Percentiles rank a stretch among this genome's conserved stretches.
These are phyloP conservation scores for Phoeniculus purpureus DNA, from an alignment of 2,797 vertebrate species.

Conservation along the genomic window DNA sequence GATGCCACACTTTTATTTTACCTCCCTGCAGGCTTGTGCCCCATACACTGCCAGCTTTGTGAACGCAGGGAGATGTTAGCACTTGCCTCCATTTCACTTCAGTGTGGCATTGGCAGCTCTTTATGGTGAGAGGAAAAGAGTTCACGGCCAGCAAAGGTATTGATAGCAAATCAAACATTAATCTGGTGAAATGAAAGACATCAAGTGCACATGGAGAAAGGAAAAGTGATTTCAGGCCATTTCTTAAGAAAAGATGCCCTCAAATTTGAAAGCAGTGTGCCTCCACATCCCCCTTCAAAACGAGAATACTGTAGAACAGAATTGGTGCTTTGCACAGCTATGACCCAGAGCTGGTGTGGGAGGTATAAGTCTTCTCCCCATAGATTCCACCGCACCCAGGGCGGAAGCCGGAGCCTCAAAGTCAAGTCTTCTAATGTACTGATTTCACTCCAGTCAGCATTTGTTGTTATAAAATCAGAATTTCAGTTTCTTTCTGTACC, in stretches of 20 bases:
- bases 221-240: background rate
- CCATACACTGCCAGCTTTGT: background rate
- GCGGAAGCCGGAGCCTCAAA: background rate
- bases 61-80: rapidly evolving
- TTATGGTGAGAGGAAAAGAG: background rate
- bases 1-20: background rate
- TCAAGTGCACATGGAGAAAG: background rate
- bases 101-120: background rate
- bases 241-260: background rate
- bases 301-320: background rate
- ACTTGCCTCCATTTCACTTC: background rate
- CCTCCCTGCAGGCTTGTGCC: background rate
- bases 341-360: background rate
- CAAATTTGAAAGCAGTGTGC: background rate
- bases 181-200: background rate
- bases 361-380: background rate
- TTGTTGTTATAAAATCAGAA: background rate
- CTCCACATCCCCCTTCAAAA: background rate
- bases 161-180: background rate
- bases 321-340: background rate
- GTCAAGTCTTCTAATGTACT: background rate
- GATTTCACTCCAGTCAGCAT: background rate
- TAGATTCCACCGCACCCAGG: background rate
- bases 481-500: background rate
- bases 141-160: background rate